Evolutionary conservation across 2,113 vertebrate species (phyloP).

Genomic region (Paratilapia polleni): DNA sequence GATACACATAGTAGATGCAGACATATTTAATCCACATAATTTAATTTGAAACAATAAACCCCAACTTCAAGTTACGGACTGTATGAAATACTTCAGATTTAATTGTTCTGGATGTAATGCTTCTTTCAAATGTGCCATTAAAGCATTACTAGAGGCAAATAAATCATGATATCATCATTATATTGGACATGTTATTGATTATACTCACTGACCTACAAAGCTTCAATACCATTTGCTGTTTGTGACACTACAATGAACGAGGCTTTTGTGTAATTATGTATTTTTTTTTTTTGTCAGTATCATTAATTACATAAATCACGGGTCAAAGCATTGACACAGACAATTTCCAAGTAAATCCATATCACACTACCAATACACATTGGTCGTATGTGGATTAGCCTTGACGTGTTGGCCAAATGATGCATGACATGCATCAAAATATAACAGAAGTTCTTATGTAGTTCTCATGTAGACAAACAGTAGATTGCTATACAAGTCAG

Average conservation of each 20-base stretch:
- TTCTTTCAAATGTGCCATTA: neutral
- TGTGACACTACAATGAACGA: neutral
- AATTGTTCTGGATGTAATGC: neutral
- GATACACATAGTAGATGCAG: neutral
- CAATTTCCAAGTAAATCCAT: conserved; percentile 17
- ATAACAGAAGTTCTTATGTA: neutral
- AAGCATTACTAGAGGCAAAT: neutral
- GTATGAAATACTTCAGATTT: neutral
- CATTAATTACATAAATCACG: conserved; percentile 7
- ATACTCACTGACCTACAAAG: neutral
- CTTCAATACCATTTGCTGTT: neutral
- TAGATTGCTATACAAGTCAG: neutral
- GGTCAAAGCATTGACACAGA: conserved; percentile 8
- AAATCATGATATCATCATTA: too few relatives aligned
- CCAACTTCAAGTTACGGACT: neutral
- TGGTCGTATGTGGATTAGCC: conserved; percentile 4
- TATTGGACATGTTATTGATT: neutral
- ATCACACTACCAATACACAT: conserved; percentile 9
- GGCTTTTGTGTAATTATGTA: neutral
- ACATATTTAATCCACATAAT: neutral
- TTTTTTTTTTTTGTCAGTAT: neutral
- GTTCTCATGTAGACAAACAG: neutral
- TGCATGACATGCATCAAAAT: neutral
- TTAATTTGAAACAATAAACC: neutral
- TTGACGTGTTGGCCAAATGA: conserved; percentile 12